phyloP scores from a whole-genome alignment of 2,797 vertebrate genomes.

The Coluber constrictor region DNA sequence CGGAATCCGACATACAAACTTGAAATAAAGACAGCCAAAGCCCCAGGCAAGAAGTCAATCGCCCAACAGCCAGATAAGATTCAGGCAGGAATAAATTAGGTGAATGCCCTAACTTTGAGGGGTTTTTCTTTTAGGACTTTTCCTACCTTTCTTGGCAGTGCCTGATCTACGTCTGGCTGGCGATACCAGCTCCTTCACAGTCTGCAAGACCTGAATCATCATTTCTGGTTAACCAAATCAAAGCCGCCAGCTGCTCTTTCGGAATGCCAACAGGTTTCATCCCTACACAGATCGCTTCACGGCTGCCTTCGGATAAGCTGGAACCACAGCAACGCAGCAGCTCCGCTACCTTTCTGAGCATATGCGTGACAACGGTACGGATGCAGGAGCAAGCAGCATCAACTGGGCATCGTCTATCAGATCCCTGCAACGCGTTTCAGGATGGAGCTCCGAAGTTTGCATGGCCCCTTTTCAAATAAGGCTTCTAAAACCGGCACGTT shows the following conservation, averaged over 20 bases:
- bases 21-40: slow-evolving; percentile 12
- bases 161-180: slow-evolving; percentile 84
- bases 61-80: slow-evolving; percentile 20
- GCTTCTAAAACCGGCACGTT: slow-evolving; percentile 33
- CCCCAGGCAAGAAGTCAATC: slow-evolving; percentile 34
- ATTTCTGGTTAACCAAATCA: slow-evolving; percentile 72
- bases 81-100: slow-evolving; percentile 29
- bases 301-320: slow-evolving; percentile 47
- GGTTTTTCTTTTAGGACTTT: slow-evolving; percentile 5
- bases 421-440: slow-evolving; percentile 46
- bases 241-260: slow-evolving; percentile 65
- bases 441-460: slow-evolving; percentile 3
- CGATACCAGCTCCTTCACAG: slow-evolving; percentile 94
- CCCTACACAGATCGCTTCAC: slow-evolving; percentile 60
- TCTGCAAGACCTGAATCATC: slow-evolving; percentile 98
- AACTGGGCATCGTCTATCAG: slow-evolving; percentile 22
- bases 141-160: slow-evolving; percentile 86
- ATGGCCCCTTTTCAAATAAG: slow-evolving; percentile 26
- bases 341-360: slow-evolving; percentile 60
- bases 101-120: not conserved
- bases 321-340: slow-evolving; percentile 55
- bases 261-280: slow-evolving; percentile 78
- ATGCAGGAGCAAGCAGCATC: slow-evolving; percentile 44
- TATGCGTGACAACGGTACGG: slow-evolving; percentile 58
- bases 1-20: slow-evolving; percentile 37